Percentiles rank a stretch among this genome's conserved stretches.
Conservation (phyloP, 35 echinoderm and acorn worm genomes). For the Ophioderma brevispina region DNA sequence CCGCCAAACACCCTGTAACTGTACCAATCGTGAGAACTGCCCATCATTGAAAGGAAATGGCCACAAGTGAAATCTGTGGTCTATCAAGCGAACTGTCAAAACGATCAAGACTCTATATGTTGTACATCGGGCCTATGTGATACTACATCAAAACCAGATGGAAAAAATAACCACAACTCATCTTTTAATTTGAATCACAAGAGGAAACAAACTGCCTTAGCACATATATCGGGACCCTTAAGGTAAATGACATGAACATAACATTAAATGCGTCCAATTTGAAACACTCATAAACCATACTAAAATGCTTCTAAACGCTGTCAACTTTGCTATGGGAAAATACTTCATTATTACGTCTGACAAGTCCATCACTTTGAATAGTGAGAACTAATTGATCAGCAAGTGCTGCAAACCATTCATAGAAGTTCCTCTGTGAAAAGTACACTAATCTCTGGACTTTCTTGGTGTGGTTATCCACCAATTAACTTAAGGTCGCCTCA, state of each 20-base stretch:
- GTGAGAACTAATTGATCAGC: background rate
- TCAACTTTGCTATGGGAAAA: slow-evolving; percentile 18
- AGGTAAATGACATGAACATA: background rate
- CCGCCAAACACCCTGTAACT: too few relatives aligned
- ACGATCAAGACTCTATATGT: background rate
- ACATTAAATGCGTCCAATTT: background rate
- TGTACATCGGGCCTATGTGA: background rate
- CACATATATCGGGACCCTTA: background rate
- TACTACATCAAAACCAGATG: background rate
- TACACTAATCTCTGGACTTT: too few relatives aligned
- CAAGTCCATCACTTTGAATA: slow-evolving; percentile 1
- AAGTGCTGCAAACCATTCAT: background rate
- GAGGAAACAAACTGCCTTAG: background rate
- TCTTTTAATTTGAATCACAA: background rate
- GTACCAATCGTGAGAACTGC: too few relatives aligned
- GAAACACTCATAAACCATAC: background rate
- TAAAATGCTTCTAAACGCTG: background rate
- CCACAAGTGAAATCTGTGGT: background rate
- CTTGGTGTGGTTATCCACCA: too few relatives aligned
- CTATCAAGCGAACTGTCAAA: background rate
- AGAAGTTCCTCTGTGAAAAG: background rate
- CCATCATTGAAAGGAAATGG: too few relatives aligned
- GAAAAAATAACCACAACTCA: background rate
- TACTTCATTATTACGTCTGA: slow-evolving; percentile 26
- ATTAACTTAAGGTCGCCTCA: too few relatives aligned